phyloP scores from a whole-genome alignment of 2,888 invertebrate species.

The Epistrophe eligans region DNA sequence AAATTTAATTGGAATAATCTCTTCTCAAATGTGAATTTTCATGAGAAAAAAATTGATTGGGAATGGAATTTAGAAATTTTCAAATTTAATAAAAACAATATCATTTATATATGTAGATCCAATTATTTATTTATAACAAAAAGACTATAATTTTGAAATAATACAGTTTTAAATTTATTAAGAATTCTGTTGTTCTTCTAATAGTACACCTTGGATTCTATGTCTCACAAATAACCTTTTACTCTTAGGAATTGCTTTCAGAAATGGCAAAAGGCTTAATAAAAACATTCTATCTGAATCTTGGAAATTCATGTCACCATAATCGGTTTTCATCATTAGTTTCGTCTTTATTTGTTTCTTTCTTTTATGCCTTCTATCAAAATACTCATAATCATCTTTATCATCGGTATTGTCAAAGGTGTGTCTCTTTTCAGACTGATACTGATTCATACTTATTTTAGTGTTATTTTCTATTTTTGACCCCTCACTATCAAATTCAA shows the following conservation, averaged over 20 bases:
- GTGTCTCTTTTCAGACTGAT: not conserved
- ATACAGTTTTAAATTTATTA: not conserved
- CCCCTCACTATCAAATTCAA: not conserved
- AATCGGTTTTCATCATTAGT: not conserved
- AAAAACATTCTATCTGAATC: conserved; percentile 25
- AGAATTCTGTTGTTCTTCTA: conserved; percentile 5
- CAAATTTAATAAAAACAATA: no score
- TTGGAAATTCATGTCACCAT: not conserved
- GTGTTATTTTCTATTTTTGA: no score
- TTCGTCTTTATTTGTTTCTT: not conserved
- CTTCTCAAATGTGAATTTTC: no score
- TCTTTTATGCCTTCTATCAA: no score
- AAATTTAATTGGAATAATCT: no score
- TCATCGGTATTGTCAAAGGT: not conserved
- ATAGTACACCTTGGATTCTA: not conserved
- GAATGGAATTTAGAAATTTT: no score
- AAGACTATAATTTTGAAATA: no score
- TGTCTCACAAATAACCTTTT: conserved; percentile 12
- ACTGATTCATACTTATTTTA: not conserved
- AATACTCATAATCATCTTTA: not conserved
- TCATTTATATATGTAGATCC: no score
- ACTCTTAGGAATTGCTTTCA: not conserved
- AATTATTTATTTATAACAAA: no score
- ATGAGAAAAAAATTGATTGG: no score
- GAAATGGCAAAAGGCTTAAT: conserved; percentile 14